phyloP scores from a whole-genome alignment of 1,140 invertebrate species.

The Bombus pyrosoma region DNA sequence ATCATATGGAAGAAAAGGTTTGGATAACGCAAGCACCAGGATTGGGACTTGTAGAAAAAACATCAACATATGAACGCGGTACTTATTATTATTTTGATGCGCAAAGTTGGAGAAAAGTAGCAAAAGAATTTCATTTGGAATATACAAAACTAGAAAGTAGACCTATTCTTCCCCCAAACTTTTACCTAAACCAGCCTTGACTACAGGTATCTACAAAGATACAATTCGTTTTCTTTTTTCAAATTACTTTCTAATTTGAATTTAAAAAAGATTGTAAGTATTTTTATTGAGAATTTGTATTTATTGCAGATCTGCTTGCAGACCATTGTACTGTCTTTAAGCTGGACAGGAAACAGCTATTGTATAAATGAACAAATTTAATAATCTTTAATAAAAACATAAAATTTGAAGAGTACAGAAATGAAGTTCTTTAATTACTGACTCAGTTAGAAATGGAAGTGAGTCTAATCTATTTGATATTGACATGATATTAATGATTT shows the following conservation, averaged over 20 bases:
- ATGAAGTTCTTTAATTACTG: constrained; percentile 60
- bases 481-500: constrained; percentile 21
- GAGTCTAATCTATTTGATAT: constrained; percentile 13
- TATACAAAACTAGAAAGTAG: constrained; percentile 98
- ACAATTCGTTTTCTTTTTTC: neutral
- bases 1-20: constrained; percentile 99
- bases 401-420: constrained; percentile 81
- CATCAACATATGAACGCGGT: constrained; percentile 96
- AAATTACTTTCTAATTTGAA: neutral
- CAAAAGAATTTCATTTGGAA: constrained; percentile 98
- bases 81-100: constrained; percentile 99
- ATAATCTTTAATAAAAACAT: constrained; percentile 83
- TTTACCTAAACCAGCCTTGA: constrained; percentile 82
- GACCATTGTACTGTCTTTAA: constrained; percentile 79
- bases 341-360: constrained; percentile 81
- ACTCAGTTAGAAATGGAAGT: constrained; percentile 31
- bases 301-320: constrained; percentile 79
- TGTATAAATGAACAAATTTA: constrained; percentile 84
- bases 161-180: constrained; percentile 84
- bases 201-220: constrained; percentile 74
- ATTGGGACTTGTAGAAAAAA: constrained; percentile 95
- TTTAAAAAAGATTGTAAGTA: neutral
- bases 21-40: constrained; percentile 99
- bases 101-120: constrained; percentile 97
- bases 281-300: constrained; percentile 34